Percentiles rank a stretch among this genome's conserved stretches.
phyloP scores from a whole-genome alignment of 2,888 invertebrate genomes.

The Lycia hirtaria region DNA sequence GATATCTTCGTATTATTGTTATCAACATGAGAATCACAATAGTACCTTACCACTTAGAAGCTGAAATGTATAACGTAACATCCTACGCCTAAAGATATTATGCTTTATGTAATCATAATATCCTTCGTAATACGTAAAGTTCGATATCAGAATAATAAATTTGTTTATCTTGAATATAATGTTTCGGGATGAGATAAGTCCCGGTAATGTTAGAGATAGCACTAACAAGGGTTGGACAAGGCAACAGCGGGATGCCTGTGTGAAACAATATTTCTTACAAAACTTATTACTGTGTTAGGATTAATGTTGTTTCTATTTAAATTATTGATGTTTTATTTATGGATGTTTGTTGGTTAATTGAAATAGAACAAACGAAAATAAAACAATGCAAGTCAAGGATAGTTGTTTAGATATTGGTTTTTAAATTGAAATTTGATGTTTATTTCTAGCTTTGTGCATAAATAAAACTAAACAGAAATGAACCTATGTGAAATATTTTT shows the following conservation, averaged over 20 bases:
- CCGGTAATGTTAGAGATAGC: slow-evolving; percentile 48
- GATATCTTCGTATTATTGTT: too few species aligned
- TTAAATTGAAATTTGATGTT: neutral
- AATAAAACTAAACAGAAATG: too few species aligned
- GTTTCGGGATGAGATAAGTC: slow-evolving; percentile 56
- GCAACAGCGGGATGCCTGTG: slow-evolving; percentile 38
- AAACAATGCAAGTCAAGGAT: neutral
- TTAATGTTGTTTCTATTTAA: slow-evolving; percentile 25
- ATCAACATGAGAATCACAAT: neutral
- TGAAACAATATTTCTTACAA: slow-evolving; percentile 24
- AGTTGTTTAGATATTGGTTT: neutral
- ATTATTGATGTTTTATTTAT: slow-evolving; percentile 23
- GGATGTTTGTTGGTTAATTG: slow-evolving; percentile 7
- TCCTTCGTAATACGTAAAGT: slow-evolving; percentile 24
- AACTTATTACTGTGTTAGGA: slow-evolving; percentile 20
- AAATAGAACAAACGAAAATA: neutral
- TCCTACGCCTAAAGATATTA: slow-evolving; percentile 31
- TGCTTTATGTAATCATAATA: slow-evolving; percentile 41
- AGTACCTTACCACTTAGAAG: slow-evolving; percentile 8
- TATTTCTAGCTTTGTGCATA: too few species aligned
- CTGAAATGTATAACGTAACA: slow-evolving; percentile 14
- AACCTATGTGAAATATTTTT: too few species aligned
- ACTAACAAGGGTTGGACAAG: slow-evolving; percentile 42
- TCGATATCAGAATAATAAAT: slow-evolving; percentile 51
- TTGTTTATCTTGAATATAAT: slow-evolving; percentile 55